Base-by-base conservation (phyloP, 2,113 vertebrate genomes). In the Alethe castanea region DNA sequence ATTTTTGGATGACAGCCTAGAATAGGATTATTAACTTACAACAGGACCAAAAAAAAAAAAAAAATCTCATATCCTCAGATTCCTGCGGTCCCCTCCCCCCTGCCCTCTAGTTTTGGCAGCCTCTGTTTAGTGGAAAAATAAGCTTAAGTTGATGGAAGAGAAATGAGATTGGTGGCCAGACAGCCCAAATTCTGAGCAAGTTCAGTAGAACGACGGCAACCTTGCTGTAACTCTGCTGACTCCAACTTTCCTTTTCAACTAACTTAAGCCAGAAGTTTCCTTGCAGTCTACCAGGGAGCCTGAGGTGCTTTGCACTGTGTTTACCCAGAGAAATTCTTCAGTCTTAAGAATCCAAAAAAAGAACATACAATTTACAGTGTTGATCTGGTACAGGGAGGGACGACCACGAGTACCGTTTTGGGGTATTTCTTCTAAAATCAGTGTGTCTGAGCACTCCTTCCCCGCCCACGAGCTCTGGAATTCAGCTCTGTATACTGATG, bases 1-100 rank as follows among this genome's bases (percentile, higher is more conserved):
- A 95, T 81, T 86, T 81, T 95, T 96, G 95, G 96, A 93, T 45
- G 56, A 59, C 44, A 84, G 92, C 95, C 96, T 92, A 86, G 86
- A 81, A 74, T 25, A 31, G 90, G 88, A 81, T 93, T 94, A 97
- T 94, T 94, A 93, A 96, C 29, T 93, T 93, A 80, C 14, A 82
- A 91, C 22, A 71, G 79, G 19, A 87, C 48, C 19, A 45, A 45
- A 13, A 80, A 76, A 94, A 73, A 87, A 94, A 73, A 87, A 54
- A 57, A 47, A n/a, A 15, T 45, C 38, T 62, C 67, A 70, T 80
- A 80, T 44, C 29, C 71, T 92, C 83, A 66, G 59, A 56, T 56
- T 92, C 38, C 76, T 81, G 33, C 0, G 8, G 26, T 72, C n/a
- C 66, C 33, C 29, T 26, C 22, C 24, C n/a, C n/a, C 19, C 6